A percentile compares a stretch with the other conserved stretches of the same genome.
phyloP scores from a whole-genome alignment of 2,113 vertebrate species.

The Limanda limanda region DNA sequence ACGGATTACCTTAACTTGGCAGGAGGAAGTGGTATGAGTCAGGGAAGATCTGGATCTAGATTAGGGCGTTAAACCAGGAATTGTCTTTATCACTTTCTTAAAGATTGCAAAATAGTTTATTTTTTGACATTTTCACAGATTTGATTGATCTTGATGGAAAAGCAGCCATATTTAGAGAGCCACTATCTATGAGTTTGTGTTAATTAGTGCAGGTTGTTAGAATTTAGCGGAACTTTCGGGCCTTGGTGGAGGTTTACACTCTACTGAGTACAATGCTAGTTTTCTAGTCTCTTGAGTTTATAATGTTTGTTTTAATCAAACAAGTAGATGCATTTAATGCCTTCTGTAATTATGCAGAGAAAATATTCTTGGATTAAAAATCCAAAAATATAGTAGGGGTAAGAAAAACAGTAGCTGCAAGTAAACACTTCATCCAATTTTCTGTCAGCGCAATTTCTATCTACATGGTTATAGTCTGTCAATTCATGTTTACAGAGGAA shows the following conservation, averaged over 20 bases:
- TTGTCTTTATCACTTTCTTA: too few species aligned
- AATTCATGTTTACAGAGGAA: constrained; percentile 38
- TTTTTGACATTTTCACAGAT: too few species aligned
- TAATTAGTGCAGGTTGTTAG: too few species aligned
- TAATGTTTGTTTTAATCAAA: not conserved
- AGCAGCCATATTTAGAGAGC: too few species aligned
- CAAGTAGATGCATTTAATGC: not conserved
- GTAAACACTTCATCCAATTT: constrained; percentile 47
- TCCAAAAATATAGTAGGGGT: constrained; percentile 6
- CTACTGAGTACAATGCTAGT: too few species aligned
- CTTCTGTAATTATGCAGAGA: constrained; percentile 7
- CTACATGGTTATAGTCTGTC: constrained; percentile 63
- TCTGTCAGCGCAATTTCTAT: constrained; percentile 49
- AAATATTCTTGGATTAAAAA: constrained; percentile 12
- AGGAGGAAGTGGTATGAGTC: not conserved
- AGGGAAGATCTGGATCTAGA: not conserved
- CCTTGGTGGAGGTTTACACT: too few species aligned
- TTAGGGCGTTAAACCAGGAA: not conserved
- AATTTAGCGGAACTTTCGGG: too few species aligned
- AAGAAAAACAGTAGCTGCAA: constrained; percentile 27
- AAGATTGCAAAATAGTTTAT: too few species aligned
- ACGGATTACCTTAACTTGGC: not conserved
- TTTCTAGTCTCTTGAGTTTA: not conserved
- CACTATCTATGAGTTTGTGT: too few species aligned
- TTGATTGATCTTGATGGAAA: too few species aligned